These are phyloP conservation scores for Tauraco erythrolophus DNA, from an alignment of 2,113 vertebrate genomes.

Conservation along the genomic window DNA sequence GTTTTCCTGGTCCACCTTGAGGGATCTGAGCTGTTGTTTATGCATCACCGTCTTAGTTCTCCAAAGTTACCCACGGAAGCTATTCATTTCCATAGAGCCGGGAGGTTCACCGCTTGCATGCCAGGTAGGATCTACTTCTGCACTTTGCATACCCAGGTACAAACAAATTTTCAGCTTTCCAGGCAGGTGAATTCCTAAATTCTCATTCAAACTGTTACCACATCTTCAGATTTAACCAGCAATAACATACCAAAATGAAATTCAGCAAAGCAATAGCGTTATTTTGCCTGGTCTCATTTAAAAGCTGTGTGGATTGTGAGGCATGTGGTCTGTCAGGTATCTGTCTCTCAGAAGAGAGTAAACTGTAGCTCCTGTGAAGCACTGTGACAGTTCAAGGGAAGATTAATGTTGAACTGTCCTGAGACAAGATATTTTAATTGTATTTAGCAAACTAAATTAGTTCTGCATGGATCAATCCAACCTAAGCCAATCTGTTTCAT, in stretches of 20 bases:
- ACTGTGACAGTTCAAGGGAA: slow-evolving; percentile 9
- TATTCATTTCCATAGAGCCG: neutral
- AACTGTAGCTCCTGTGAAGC: neutral
- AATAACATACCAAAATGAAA: neutral
- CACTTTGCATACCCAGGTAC: neutral
- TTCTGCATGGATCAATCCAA: slow-evolving; percentile 23
- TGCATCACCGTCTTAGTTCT: neutral
- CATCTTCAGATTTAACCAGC: neutral
- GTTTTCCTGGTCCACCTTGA: slow-evolving; percentile 25
- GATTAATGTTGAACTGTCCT: slow-evolving; percentile 33
- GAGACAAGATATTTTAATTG: slow-evolving; percentile 54
- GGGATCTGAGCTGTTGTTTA: slow-evolving; percentile 32
- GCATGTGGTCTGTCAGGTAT: neutral
- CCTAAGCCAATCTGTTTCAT: slow-evolving; percentile 1
- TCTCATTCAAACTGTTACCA: neutral
- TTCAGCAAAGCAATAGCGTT: neutral
- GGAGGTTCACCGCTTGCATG: neutral
- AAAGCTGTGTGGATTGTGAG: neutral
- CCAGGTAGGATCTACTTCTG: neutral
- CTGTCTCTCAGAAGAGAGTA: neutral
- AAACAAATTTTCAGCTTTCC: neutral
- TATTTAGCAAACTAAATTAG: slow-evolving; percentile 54
- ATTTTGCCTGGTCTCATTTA: neutral
- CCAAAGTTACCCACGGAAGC: neutral
- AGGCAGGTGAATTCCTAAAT: neutral